A percentile compares a stretch with the other conserved stretches of the same genome.
Evolutionary conservation across 2,797 vertebrate genomes (phyloP).

Genomic region (Tarsius wallacei): DNA sequence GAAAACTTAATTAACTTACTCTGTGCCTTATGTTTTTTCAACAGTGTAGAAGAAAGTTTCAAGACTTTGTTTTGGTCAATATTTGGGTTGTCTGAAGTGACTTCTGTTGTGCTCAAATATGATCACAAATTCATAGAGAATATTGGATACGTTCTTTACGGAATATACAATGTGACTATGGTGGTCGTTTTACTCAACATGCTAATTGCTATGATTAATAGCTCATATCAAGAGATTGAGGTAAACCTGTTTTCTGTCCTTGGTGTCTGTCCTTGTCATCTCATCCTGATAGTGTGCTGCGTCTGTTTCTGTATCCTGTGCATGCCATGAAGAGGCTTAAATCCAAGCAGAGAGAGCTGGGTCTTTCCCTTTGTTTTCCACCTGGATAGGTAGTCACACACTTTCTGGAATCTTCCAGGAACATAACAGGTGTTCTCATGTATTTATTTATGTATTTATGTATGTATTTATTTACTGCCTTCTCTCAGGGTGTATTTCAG

Average conservation of each 20-base stretch:
- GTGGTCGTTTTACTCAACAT: conserved; percentile 99
- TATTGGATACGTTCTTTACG: conserved; percentile 97
- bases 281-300: not conserved
- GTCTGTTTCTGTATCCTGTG: not conserved
- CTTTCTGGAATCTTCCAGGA: not conserved
- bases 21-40: conserved; percentile 26
- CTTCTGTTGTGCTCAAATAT: conserved; percentile 98
- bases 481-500: not conserved
- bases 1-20: conserved; percentile 33
- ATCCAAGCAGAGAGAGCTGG: not conserved
- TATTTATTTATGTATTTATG: not conserved
- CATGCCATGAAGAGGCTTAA: not conserved
- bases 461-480: not conserved
- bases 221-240: conserved; percentile 99
- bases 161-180: conserved; percentile 99
- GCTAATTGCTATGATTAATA: conserved; percentile 99
- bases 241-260: conserved; percentile 87
- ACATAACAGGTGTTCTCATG: rapidly evolving
- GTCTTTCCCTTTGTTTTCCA: not conserved
- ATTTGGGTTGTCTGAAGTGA: conserved; percentile 98
- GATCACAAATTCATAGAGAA: conserved; percentile 96
- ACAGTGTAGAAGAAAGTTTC: conserved; percentile 98
- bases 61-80: conserved; percentile 96
- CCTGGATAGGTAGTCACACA: not conserved
- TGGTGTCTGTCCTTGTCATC: not conserved